Evolutionary conservation across 2,797 vertebrate species (phyloP), one percentile per base, ranked within the genome.

Genomic region (Sarcophilus harrisii): DNA sequence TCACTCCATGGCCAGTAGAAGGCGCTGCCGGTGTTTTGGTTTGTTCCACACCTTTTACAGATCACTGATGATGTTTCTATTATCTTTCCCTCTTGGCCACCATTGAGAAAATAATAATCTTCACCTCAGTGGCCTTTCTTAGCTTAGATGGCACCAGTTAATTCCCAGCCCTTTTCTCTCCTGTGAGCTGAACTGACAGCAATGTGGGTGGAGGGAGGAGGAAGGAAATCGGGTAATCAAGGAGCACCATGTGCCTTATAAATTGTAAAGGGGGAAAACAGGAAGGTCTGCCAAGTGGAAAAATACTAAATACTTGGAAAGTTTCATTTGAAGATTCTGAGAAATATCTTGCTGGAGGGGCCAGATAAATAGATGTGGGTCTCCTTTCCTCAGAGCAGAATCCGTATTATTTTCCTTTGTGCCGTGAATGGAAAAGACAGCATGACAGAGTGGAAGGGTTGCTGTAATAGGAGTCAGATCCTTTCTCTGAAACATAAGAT

Each of bases 271-370:
- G 27, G 66, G 58, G 45, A 92, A 91, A 92, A 6, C 38, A 59
- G 32, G 45, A 91, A 91, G 4, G 29, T 87, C 87, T 94, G 95
- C 95, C 94, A 94, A 94, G 89, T 90, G 91, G 96, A 95, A 96
- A 97, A 97, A 55, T 28, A 95, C 95, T 73, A 57, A 91, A 14
- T 14, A 52, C 91, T 73, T 59, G n/a, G 87, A 90, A 57, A 1
- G 66, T 52, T 95, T 94, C 93, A 52, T 92, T 90, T 92, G 45
- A n/a, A 54, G 54, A 59, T 96, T 97, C 96, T 95, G 32, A 91
- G 96, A 97, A 97, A 93, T 27, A 4, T 87, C 28, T 92, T 92
- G 54, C 62, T 90, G 58, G 32, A 93, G 29, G 52, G 57, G 45
- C 90, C 49, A 60, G 90, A 66, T 32, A 94, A 91, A 87, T 38